A percentile compares a stretch with the other conserved stretches of the same genome.
Evolutionary conservation across 2,113 vertebrate species (phyloP).

Genomic region (Trematocara macrostoma): DNA sequence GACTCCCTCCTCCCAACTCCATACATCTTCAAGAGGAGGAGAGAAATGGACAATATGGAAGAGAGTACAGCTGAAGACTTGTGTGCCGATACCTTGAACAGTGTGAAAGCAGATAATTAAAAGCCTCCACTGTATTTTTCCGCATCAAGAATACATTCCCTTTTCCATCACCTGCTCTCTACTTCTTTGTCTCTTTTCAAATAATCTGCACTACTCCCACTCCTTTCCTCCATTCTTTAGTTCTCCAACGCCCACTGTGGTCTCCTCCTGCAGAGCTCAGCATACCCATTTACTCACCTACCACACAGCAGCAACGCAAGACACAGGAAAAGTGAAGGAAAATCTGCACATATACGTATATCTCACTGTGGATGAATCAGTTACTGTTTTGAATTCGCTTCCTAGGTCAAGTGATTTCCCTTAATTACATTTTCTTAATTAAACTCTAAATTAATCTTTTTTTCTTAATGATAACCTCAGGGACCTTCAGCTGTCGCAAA

Average conservation of each 20-base stretch:
- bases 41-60: neutral
- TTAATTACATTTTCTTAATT: slow-evolving; percentile 35
- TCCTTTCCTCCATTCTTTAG: neutral
- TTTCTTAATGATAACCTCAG: slow-evolving; percentile 6
- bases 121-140: neutral
- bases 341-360: neutral
- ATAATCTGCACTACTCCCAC: neutral
- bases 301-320: neutral
- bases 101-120: neutral
- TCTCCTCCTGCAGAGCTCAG: neutral
- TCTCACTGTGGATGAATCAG: neutral
- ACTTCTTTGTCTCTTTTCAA: slow-evolving; percentile 9
- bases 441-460: slow-evolving; percentile 18
- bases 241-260: neutral
- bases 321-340: neutral
- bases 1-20: neutral
- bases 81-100: neutral
- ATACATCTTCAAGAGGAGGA: slow-evolving; percentile 24
- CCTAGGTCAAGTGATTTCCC: neutral
- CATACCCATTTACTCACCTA: neutral
- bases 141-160: neutral
- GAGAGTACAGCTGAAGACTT: neutral
- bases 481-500: neutral
- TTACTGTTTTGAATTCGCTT: neutral
- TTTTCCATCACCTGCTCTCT: neutral